Conservation (phyloP, 2,113 vertebrate genomes). For the Hoplias malabaricus region DNA sequence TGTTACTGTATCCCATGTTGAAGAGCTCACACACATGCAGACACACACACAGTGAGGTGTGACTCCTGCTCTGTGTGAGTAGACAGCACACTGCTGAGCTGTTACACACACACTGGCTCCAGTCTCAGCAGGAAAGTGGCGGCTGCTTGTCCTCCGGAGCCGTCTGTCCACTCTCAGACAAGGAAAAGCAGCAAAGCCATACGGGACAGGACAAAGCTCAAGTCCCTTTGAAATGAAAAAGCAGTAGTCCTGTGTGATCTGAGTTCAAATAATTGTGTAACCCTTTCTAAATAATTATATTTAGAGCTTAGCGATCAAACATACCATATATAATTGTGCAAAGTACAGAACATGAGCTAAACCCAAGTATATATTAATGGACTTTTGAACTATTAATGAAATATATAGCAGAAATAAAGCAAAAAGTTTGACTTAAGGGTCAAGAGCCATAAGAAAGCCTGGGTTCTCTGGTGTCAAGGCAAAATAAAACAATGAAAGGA, state of each 20-base stretch:
- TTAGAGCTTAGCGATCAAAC: no score
- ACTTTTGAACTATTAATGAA: no score
- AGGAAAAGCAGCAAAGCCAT: slow-evolving; percentile 49
- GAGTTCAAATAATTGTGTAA: neutral
- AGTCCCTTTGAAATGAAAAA: neutral
- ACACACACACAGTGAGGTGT: slow-evolving; percentile 52
- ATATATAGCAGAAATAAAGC: no score
- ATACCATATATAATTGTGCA: neutral
- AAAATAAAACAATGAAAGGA: no score
- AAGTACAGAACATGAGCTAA: neutral
- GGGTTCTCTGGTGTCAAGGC: no score
- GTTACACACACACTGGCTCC: slow-evolving; percentile 64
- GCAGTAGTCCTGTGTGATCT: neutral
- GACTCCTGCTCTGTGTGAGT: slow-evolving; percentile 61
- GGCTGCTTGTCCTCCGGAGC: slow-evolving; percentile 32
- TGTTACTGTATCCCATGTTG: neutral
- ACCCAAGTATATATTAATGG: no score
- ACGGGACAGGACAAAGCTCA: slow-evolving; percentile 46
- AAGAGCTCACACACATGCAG: slow-evolving; percentile 11
- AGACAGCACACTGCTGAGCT: slow-evolving; percentile 71
- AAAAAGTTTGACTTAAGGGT: no score
- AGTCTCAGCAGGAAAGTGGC: slow-evolving; percentile 60
- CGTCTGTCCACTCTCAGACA: slow-evolving; percentile 51
- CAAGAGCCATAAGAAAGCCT: no score
- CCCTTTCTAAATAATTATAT: neutral